Percentiles rank a stretch among this genome's conserved stretches.
Evolutionary conservation across 2,888 invertebrate species (phyloP).

Genomic region (Achlya flavicornis): DNA sequence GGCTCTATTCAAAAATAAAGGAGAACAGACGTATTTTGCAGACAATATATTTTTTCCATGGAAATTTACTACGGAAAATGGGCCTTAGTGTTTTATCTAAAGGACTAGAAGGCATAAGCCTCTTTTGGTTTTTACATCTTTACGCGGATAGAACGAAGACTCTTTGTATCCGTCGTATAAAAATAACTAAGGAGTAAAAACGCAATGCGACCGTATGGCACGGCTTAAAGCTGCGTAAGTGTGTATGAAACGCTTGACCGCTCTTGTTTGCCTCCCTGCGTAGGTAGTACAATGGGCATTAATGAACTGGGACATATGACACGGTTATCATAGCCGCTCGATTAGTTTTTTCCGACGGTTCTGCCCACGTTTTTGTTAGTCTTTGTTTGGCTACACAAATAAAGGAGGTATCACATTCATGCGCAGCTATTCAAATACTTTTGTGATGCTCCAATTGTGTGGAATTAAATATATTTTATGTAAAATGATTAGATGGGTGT

Average conservation of each 20-base stretch:
- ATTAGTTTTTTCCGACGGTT: constrained; percentile 10
- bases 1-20: no score
- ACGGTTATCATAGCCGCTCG: constrained; percentile 10
- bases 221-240: background rate
- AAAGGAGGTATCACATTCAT: background rate
- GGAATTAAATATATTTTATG: background rate
- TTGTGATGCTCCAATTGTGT: background rate
- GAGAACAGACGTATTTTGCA: no score
- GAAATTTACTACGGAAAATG: no score
- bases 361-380: constrained; percentile 1
- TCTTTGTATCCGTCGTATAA: no score
- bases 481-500: background rate
- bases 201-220: background rate
- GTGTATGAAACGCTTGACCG: background rate
- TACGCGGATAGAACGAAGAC: no score
- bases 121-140: no score
- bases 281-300: constrained; percentile 8
- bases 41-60: no score
- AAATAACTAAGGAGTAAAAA: no score
- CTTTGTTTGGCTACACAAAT: background rate
- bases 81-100: no score
- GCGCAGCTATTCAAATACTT: background rate
- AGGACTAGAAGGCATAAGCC: no score
- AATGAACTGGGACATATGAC: constrained; percentile 7
- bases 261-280: background rate